Evolutionary conservation across 2,888 invertebrate genomes (phyloP).

Genomic region (Sinotaia quadrata): DNA sequence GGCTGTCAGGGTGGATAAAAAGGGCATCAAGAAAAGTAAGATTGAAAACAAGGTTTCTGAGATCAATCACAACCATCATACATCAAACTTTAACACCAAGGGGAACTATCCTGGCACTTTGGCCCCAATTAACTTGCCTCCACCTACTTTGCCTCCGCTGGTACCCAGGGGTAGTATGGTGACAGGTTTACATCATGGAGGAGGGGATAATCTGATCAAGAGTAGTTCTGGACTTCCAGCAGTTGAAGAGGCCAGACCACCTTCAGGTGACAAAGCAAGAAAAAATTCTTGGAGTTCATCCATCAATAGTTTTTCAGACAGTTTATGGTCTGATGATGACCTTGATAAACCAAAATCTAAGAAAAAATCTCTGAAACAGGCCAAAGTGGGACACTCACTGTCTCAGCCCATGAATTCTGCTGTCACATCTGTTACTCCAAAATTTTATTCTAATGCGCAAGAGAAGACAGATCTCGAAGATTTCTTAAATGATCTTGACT

Average conservation of each 20-base stretch:
- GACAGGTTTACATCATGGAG: constrained; percentile 29
- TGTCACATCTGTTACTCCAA: constrained; percentile 27
- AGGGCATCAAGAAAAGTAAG: constrained; percentile 16
- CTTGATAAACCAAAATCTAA: constrained; percentile 37
- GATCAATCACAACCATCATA: constrained; percentile 35
- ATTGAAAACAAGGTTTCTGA: constrained; percentile 35
- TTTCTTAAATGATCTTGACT: constrained; percentile 58
- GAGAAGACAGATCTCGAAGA: constrained; percentile 47
- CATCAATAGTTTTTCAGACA: constrained; percentile 60
- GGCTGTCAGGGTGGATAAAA: constrained; percentile 30
- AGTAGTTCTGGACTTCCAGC: constrained; percentile 25
- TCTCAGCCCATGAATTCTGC: constrained; percentile 27
- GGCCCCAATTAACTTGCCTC: constrained; percentile 1
- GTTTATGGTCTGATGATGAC: constrained; percentile 65
- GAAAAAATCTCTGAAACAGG: constrained; percentile 33
- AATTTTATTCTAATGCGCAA: constrained; percentile 30
- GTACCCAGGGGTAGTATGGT: constrained; percentile 13
- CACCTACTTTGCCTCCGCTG: constrained; percentile 12
- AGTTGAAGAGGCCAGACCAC: constrained; percentile 32
- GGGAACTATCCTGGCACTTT: background rate
- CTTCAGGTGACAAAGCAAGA: constrained; percentile 31
- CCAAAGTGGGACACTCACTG: constrained; percentile 24
- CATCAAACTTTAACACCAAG: constrained; percentile 33
- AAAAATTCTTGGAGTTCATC: constrained; percentile 53
- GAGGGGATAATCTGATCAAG: constrained; percentile 22